These are phyloP conservation scores for Takifugu ocellatus DNA, from an alignment of 2,797 vertebrate genomes.

Conservation along the genomic window DNA sequence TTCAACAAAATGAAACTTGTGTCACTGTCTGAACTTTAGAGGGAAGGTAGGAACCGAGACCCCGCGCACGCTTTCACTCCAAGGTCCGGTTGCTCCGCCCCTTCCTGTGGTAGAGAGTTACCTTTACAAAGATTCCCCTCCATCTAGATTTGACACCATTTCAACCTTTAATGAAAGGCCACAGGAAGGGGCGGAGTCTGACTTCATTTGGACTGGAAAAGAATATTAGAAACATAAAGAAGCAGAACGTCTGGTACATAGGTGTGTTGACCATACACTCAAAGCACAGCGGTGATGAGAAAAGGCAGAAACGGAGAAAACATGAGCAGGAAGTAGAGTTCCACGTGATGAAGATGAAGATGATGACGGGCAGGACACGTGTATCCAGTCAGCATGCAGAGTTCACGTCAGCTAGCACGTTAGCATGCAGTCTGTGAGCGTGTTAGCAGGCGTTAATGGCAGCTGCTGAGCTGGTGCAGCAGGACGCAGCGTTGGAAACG, in stretches of 20 bases:
- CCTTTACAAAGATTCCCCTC: too few species aligned
- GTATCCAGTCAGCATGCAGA: background rate
- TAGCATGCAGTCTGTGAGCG: slow-evolving; percentile 8
- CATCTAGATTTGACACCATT: too few species aligned
- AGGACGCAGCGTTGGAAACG: slow-evolving; percentile 41
- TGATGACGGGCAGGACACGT: slow-evolving; percentile 16
- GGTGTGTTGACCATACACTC: too few species aligned
- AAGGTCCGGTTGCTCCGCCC: background rate
- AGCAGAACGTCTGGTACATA: slow-evolving; percentile 8
- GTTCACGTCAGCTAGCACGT: slow-evolving; percentile 4
- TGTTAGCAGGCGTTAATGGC: slow-evolving; percentile 10
- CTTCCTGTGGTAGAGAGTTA: background rate
- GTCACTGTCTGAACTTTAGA: background rate
- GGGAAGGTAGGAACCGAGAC: background rate
- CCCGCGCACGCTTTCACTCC: slow-evolving; percentile 12
- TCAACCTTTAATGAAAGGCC: too few species aligned
- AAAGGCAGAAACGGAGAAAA: slow-evolving; percentile 17
- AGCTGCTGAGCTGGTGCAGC: slow-evolving; percentile 21
- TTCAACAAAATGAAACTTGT: too few species aligned
- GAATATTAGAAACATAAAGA: background rate
- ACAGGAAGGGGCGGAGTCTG: background rate
- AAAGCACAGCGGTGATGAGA: slow-evolving; percentile 48
- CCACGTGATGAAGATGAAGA: slow-evolving; percentile 3
- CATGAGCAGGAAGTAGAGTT: background rate
- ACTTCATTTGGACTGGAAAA: background rate